These are phyloP conservation scores for Ceryle rudis DNA, from an alignment of 2,797 vertebrate species.

Conservation along the genomic window DNA sequence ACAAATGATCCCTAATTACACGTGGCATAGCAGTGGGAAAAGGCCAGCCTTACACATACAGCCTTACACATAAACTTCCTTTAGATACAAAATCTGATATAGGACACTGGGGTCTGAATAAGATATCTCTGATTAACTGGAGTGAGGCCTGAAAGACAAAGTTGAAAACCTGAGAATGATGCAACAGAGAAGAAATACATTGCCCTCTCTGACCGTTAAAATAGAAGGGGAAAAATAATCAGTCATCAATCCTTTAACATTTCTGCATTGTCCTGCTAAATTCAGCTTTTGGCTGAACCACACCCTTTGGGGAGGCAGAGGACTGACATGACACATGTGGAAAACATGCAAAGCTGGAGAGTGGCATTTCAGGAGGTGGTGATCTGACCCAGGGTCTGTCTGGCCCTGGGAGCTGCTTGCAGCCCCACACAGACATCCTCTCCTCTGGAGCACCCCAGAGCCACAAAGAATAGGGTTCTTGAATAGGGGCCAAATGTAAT, in stretches of 20 bases:
- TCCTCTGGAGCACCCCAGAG: neutral
- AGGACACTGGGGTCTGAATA: neutral
- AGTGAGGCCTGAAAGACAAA: too few relatives aligned
- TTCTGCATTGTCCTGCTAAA: neutral
- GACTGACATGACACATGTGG: neutral
- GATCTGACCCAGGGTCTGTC: accelerated
- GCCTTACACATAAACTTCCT: neutral
- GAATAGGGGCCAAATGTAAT: neutral
- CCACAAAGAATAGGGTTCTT: neutral
- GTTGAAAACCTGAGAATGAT: too few relatives aligned
- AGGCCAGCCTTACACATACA: neutral
- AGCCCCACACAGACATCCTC: neutral
- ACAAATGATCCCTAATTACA: neutral
- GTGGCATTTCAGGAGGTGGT: neutral
- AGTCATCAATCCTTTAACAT: neutral
- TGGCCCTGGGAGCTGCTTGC: neutral
- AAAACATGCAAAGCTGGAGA: neutral
- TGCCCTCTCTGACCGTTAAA: neutral
- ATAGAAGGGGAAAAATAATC: neutral
- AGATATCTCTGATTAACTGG: neutral
- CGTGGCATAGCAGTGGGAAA: neutral
- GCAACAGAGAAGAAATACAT: neutral
- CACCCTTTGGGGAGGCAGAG: neutral
- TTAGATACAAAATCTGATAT: neutral
- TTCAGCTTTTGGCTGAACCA: neutral